Evolutionary conservation across 2,113 vertebrate species (phyloP), one percentile per base, ranked within the genome.

Genomic region (Choloepus hoffmanni): DNA sequence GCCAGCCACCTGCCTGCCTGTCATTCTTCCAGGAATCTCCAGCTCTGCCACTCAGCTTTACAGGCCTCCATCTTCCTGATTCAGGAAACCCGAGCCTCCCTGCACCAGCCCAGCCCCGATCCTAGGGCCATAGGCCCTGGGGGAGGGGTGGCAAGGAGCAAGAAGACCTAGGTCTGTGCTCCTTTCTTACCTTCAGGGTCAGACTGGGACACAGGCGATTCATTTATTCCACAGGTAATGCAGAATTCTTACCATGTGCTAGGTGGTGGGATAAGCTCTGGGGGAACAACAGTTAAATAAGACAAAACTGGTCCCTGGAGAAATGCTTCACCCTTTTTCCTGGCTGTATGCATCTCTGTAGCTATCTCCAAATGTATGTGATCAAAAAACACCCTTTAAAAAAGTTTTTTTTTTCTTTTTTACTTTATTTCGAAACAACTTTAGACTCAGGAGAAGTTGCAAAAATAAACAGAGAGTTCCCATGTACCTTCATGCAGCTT

Each of bases 401-500:
- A 26, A 16, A 4, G 63, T 60, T 33, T 16, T 13, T 79, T 62
- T 62, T 81, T 28, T 19, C 3, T 0, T 28, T 62, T 67, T 83
- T n/a, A 85, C 55, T 67, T 83, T n/a, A 85, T 74, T 92, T 78
- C 63, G 24, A 94, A 92, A 85, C 53, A 91, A 45, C 26, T 94
- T 90, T 60, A 92, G 78, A 84, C 24, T 55, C 58, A 40, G 30
- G 84, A 82, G 55, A 93, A 92, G 23, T 82, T 84, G 36, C 62
- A 91, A 85, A 95, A 83, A 50, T 40, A 60, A 9, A 45, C 55
- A 36, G 7, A 13, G 60, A 40, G 28, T 70, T 33, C 30, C 65
- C 62, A 3, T 5, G 26, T 30, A 26, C 33, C 3, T 67, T 50
- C 7, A 1, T 21, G 12, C 7, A 21, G 60, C 3, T 68, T 70